Evolutionary conservation across 2,888 invertebrate genomes (phyloP), one percentile per base, ranked within the genome.

Genomic region (Acleris literana): DNA sequence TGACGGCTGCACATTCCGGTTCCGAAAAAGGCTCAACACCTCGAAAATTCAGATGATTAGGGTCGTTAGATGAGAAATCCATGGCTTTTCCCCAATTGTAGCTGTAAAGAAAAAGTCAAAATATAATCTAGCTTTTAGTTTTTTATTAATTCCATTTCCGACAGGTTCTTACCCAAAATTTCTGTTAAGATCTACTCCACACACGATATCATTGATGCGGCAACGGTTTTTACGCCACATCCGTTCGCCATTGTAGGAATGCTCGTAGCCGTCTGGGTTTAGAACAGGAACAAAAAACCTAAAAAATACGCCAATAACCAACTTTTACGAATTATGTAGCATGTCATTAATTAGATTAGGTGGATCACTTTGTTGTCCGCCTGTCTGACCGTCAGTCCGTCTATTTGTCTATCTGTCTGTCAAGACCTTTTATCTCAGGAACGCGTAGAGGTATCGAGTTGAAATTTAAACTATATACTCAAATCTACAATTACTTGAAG

Each of bases 231-330:
- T 97, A 25, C 97, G 93, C 98, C 98, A 98, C 80, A 97, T 88
- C 25, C 98, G 93, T 78, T 97, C 97, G 16, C 87, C 90, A 0
- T 93, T 94, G 80, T 97, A 97, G 0, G 97, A 94, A 81, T 96
- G 95, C 76, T 96, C 96, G 83, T 98, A 98, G 4, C 98, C 97
- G 81, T 98, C 97, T 20, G 97, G 97, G 87, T 97, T 97, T 39
- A 95, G 92, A 16, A 97, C 93, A 0, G 97, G 96, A 49, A 96
- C 90, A 60, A 97, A 90, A 79, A 95, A 95, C 94, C 94, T 94
- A 71, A 18, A 59, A 68, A 46, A 29, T 46, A 46, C 0, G 9
- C 52, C 20, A 63, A 39, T 39, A 39, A 39, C 4, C 39, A 39
- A 39, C 39, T 13, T 39, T 39, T 39, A 39, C 39, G 13, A 39